Evolutionary conservation across 2,797 vertebrate species (phyloP).

Genomic region (Chaenodraco wilsoni): DNA sequence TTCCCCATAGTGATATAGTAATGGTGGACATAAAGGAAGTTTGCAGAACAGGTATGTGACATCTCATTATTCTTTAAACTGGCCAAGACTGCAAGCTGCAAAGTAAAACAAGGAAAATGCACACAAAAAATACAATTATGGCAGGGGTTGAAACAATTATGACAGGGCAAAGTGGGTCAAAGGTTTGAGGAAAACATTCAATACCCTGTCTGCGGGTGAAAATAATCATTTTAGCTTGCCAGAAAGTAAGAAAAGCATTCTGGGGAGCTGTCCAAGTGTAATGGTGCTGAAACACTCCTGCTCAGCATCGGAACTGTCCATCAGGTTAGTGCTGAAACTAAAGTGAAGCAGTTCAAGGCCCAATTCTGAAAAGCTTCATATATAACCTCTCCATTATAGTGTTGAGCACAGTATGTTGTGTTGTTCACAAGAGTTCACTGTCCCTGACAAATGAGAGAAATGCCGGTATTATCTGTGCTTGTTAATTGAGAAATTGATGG

Average conservation of each 20-base stretch:
- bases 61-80: background rate
- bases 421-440: background rate
- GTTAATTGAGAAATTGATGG: too few species aligned
- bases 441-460: too few species aligned
- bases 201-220: background rate
- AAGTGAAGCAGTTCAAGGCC: background rate
- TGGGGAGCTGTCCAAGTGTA: constrained; percentile 46
- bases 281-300: constrained; percentile 55
- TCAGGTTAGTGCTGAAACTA: constrained; percentile 41
- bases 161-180: background rate
- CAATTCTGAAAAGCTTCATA: background rate
- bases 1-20: background rate
- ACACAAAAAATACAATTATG: background rate
- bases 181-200: constrained; percentile 6
- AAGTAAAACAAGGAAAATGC: background rate
- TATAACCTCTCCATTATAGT: background rate
- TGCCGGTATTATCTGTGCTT: too few species aligned
- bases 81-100: background rate
- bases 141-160: background rate
- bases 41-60: constrained; percentile 7
- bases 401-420: background rate
- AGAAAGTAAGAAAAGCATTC: background rate
- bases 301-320: constrained; percentile 45
- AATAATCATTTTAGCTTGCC: background rate
- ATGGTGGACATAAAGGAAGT: background rate